These are phyloP conservation scores for Rotaria magnacalcarata DNA, from an alignment of 2,888 invertebrate genomes.

Conservation along the genomic window DNA sequence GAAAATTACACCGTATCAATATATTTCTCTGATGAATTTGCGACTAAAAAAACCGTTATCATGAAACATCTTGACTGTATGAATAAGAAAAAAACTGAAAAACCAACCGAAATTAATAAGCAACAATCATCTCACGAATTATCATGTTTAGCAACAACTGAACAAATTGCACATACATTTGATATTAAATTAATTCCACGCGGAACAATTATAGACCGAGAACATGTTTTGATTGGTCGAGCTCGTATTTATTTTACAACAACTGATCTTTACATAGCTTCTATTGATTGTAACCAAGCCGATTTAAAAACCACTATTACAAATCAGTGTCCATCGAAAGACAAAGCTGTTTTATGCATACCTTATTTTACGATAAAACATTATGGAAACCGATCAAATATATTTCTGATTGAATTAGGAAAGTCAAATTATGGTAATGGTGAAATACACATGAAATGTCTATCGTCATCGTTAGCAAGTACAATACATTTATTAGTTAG, in stretches of 20 bases:
- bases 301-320: neutral
- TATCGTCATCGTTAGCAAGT: neutral
- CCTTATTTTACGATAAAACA: neutral
- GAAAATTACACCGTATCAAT: neutral
- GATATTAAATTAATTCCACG: neutral
- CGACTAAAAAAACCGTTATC: neutral
- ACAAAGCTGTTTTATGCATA: neutral
- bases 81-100: neutral
- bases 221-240: neutral
- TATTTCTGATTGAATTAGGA: neutral
- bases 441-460: slow-evolving; percentile 16
- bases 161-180: neutral
- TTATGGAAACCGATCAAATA: slow-evolving; percentile 6
- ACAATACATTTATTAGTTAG: slow-evolving; percentile 9
- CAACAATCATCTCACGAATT: neutral
- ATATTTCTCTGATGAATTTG: neutral
- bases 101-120: neutral
- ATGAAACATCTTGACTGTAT: neutral
- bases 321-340: neutral
- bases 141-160: neutral
- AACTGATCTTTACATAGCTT: neutral
- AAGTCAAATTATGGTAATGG: slow-evolving; percentile 1
- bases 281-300: neutral
- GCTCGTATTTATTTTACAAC: neutral
- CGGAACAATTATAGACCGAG: neutral